These are phyloP conservation scores for Rhinoderma darwinii DNA, from an alignment of 2,113 vertebrate species.

Conservation along the genomic window DNA sequence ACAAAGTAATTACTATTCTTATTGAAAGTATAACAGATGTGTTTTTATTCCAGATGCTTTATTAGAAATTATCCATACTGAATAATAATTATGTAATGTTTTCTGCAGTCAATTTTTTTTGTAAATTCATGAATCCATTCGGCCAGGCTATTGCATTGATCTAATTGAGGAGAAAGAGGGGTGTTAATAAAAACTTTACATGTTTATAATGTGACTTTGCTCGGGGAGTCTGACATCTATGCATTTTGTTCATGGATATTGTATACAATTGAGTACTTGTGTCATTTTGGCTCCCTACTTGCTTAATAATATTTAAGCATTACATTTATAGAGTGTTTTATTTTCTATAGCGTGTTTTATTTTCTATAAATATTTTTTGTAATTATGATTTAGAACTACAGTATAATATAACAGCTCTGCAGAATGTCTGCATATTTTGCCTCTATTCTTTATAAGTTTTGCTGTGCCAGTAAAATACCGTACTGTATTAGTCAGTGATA, in stretches of 20 bases:
- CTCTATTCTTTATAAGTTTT: not conserved
- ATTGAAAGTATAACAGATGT: not conserved
- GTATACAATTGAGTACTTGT: not conserved
- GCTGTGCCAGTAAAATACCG: not conserved
- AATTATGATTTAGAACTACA: not conserved
- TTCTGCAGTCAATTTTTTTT: not conserved
- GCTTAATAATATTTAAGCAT: not conserved
- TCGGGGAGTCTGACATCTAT: not conserved
- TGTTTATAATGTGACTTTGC: not conserved
- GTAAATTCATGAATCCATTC: not conserved
- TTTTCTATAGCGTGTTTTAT: conserved; percentile 6
- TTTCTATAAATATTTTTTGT: conserved; percentile 8
- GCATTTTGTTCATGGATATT: not conserved
- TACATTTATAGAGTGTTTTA: conserved; percentile 1
- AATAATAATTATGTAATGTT: not conserved
- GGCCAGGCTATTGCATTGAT: not conserved
- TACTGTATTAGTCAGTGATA: not conserved
- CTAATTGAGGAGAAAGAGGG: not conserved
- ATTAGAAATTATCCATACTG: not conserved
- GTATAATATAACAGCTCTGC: not conserved
- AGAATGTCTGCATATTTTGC: not conserved
- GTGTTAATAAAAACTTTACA: not conserved
- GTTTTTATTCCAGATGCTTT: not conserved
- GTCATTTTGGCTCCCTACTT: not conserved
- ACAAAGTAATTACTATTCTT: not conserved